Conservation (phyloP, 2,888 invertebrate genomes). For the Caenorhabditis angaria region DNA sequence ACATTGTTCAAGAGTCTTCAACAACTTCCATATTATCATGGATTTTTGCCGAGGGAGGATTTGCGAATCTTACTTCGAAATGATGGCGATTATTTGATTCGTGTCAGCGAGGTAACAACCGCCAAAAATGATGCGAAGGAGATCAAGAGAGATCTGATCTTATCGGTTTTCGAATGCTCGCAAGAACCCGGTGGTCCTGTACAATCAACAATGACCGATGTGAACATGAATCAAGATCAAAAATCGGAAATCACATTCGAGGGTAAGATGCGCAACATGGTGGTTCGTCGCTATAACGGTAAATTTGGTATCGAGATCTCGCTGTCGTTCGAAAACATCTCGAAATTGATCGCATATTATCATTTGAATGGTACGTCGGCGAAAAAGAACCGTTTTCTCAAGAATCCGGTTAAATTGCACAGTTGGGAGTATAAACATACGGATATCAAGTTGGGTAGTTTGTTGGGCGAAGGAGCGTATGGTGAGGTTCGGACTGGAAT, state of each 20-base stretch:
- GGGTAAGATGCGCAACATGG: conserved; percentile 9
- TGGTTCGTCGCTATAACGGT: conserved; percentile 8
- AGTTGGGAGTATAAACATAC: conserved; percentile 44
- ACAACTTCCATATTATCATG: conserved; percentile 22
- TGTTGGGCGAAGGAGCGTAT: conserved; percentile 47
- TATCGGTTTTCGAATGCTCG: neutral
- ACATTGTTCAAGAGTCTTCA: neutral
- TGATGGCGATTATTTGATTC: conserved; percentile 28
- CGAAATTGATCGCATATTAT: conserved; percentile 2
- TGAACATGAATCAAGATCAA: neutral
- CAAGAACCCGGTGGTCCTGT: neutral
- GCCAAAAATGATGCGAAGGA: conserved; percentile 3
- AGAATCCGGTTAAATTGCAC: conserved; percentile 27
- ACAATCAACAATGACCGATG: neutral
- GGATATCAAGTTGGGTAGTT: conserved; percentile 30
- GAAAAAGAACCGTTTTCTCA: conserved; percentile 9
- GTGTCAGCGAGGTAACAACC: conserved; percentile 22
- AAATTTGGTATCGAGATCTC: conserved; percentile 8
- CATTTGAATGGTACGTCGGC: neutral
- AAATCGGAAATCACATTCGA: neutral
- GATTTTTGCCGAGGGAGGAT: conserved; percentile 35
- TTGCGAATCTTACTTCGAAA: conserved; percentile 12
- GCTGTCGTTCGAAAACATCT: neutral
- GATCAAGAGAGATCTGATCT: neutral
- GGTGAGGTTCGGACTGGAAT: conserved; percentile 41